These are phyloP conservation scores for Oceanodroma leucorhoa DNA, from an alignment of 2,797 vertebrate species.

Conservation along the genomic window DNA sequence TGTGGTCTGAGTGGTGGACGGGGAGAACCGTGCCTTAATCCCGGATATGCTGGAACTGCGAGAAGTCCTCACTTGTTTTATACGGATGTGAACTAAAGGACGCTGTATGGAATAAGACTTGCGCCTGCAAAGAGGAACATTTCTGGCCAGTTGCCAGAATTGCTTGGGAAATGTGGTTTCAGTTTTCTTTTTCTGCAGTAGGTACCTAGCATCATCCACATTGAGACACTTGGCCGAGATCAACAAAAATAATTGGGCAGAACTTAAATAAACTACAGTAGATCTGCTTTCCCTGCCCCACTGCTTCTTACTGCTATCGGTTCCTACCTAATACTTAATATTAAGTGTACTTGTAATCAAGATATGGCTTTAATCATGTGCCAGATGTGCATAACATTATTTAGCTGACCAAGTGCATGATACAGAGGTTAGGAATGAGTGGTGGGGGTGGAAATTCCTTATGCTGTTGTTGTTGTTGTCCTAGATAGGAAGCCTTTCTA, in stretches of 20 bases:
- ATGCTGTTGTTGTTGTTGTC: not conserved
- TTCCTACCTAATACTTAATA: not conserved
- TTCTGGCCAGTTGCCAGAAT: not conserved
- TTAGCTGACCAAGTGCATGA: not conserved
- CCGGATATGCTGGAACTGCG: not conserved
- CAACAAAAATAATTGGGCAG: not conserved
- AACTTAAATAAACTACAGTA: not conserved
- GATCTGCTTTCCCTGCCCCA: not conserved
- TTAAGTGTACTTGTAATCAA: not conserved
- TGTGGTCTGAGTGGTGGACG: rapidly evolving
- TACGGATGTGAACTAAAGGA: not conserved
- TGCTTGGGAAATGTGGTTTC: not conserved
- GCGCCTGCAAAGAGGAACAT: not conserved
- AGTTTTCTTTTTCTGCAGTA: constrained; percentile 1
- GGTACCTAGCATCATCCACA: not conserved
- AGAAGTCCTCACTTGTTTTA: not conserved
- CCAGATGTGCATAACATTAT: not conserved
- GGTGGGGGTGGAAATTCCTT: not conserved
- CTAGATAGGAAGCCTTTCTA: not conserved
- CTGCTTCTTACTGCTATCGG: not conserved
- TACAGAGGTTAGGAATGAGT: constrained; percentile 27
- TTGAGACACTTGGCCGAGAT: not conserved
- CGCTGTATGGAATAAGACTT: not conserved
- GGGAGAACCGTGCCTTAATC: not conserved
- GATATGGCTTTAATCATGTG: not conserved